A percentile compares a stretch with the other conserved stretches of the same genome.
Evolutionary conservation across 1,140 invertebrate genomes (phyloP).

Genomic region (Tetraneura akinire): DNA sequence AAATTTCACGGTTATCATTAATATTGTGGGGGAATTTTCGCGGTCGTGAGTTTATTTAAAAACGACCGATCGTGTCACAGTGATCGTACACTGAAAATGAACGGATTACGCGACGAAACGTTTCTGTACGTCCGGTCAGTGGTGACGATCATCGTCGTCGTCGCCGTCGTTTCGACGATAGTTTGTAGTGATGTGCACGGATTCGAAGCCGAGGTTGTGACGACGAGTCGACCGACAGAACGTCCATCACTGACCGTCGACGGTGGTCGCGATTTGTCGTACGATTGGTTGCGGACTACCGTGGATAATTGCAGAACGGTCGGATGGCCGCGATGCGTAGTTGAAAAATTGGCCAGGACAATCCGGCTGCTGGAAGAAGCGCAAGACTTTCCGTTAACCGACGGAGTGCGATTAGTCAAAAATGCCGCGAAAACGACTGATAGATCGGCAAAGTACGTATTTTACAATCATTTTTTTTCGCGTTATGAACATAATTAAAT

Average conservation of each 20-base stretch:
- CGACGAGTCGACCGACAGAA: not conserved
- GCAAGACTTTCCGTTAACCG: not conserved
- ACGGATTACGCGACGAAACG: constrained; percentile 8
- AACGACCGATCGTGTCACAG: not conserved
- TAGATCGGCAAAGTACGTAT: not conserved
- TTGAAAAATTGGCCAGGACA: not conserved
- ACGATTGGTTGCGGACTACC: not conserved
- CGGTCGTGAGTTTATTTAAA: not conserved
- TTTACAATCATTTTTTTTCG: no score
- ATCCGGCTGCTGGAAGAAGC: not conserved
- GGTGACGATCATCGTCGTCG: not conserved
- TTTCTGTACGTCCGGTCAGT: not conserved
- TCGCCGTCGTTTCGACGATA: not conserved
- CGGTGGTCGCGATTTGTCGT: not conserved
- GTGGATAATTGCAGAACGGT: not conserved
- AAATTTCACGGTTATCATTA: no score
- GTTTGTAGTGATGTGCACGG: no score
- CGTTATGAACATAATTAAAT: no score
- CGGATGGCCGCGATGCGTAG: not conserved
- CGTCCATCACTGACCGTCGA: not conserved
- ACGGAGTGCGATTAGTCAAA: constrained; percentile 17
- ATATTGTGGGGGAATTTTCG: not conserved
- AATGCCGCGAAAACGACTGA: not conserved
- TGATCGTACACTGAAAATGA: constrained; percentile 1
- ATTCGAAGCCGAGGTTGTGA: not conserved